Evolutionary conservation across 1,140 invertebrate species (phyloP), one percentile per base, ranked within the genome.

Genomic region (Arion vulgaris): DNA sequence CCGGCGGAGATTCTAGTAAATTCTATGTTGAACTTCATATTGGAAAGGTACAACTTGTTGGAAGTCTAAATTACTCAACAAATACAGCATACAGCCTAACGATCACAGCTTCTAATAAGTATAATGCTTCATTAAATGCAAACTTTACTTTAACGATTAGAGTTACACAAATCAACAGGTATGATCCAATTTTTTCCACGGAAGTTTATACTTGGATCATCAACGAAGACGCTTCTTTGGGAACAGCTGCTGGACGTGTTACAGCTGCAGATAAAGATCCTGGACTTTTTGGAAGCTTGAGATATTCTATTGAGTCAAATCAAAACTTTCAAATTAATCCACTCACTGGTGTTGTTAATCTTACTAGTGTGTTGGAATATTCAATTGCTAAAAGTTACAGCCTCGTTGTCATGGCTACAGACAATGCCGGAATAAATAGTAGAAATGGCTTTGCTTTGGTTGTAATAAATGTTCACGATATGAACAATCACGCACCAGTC

Each of bases 181-280:
- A 91, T 72, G 71, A 83, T 1, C 90, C 90, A 4, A 26, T 49
- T 4, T 91, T 91, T 77, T 83, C 84, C n/a, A 57, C 87, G 68
- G 34, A 68, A 15, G 38, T 82, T 4, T 90, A 89, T 81, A 66
- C 53, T 26, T 90, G 88, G 51, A 69, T 81, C 17, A 94, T 98
- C 7, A 69, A 71, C 13, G 97, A 98, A 93, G 95, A 95, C 38
- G 95, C 94, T 0, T 85, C 91, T 0, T 89, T 95, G 4, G 97
- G 96, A 0, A 95, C 96, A 7, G 94, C 94, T 86, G 95, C 98
- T 0, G 92, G 95, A 9, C 94, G 94, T 23, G 96, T 99, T 0
- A 94, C 95, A 89, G 97, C 97, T 0, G 92, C 96, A 0, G 98
- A 99, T 89, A 96, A 96, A 92, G 97, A 99, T 91, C 36, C 39